A percentile compares a stretch with the other conserved stretches of the same genome.
Conservation (phyloP, 2,113 vertebrate species). For the Myrmecobius fasciatus region DNA sequence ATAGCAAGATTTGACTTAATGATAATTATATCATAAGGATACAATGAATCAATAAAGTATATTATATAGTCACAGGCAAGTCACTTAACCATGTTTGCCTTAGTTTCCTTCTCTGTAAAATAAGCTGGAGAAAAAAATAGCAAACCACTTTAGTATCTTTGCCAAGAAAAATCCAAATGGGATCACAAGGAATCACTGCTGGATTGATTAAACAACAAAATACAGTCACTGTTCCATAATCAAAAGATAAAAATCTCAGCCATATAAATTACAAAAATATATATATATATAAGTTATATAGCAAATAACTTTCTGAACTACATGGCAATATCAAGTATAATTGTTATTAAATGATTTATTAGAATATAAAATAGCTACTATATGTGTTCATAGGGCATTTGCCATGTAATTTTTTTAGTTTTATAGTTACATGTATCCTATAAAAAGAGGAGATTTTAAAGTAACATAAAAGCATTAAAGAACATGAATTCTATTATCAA, state of each 20-base stretch:
- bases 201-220: not conserved
- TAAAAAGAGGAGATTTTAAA: not conserved
- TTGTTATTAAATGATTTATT: slow-evolving; percentile 73
- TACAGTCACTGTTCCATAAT: slow-evolving; percentile 53
- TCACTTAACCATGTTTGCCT: not conserved
- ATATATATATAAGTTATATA: slow-evolving; percentile 65
- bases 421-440: not conserved
- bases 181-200: too few relatives aligned
- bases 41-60: slow-evolving; percentile 57
- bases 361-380: slow-evolving; percentile 62
- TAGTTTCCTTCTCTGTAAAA: not conserved
- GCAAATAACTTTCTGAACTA: slow-evolving; percentile 78
- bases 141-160: not conserved
- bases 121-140: not conserved
- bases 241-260: slow-evolving; percentile 50
- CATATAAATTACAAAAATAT: slow-evolving; percentile 66
- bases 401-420: not conserved
- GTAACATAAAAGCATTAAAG: not conserved
- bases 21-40: slow-evolving; percentile 62
- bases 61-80: slow-evolving; percentile 50
- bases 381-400: slow-evolving; percentile 27
- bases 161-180: too few relatives aligned
- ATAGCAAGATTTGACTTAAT: slow-evolving; percentile 45
- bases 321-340: slow-evolving; percentile 71
- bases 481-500: not conserved